Evolutionary conservation across 2,113 vertebrate species (phyloP).

Genomic region (Microtus montanus): DNA sequence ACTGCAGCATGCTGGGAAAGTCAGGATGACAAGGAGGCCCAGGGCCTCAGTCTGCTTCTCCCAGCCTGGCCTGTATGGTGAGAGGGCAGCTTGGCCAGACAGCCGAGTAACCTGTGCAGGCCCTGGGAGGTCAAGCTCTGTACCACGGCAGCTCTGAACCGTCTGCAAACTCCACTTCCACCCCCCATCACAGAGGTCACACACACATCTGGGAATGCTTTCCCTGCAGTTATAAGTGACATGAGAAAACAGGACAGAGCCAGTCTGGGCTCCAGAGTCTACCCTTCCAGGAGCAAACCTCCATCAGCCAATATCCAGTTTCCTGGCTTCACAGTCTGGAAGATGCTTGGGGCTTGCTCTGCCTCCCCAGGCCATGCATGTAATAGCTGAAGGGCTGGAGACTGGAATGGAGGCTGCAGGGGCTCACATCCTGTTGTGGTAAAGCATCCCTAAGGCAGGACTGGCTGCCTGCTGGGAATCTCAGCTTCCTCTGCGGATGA

Average conservation of each 20-base stretch:
- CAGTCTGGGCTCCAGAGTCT: slow-evolving; percentile 10
- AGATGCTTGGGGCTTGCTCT: background rate
- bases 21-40: background rate
- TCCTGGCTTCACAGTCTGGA: background rate
- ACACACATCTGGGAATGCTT: too few species aligned
- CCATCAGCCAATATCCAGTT: background rate
- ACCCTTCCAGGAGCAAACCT: background rate
- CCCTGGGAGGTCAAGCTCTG: too few species aligned
- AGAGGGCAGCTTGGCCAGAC: background rate
- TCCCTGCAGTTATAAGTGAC: slow-evolving; percentile 32
- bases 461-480: background rate
- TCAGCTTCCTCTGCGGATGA: background rate
- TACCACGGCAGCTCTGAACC: background rate
- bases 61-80: background rate
- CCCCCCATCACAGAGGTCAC: background rate
- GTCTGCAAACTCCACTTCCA: too few species aligned
- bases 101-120: background rate
- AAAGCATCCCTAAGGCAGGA: background rate
- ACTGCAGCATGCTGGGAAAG: background rate
- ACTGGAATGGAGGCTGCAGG: too few species aligned
- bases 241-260: slow-evolving; percentile 23
- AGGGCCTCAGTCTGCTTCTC: background rate
- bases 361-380: background rate
- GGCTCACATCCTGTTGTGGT: background rate
- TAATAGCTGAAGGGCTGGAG: background rate